These are phyloP conservation scores for Ibidorhyncha struthersii DNA, from an alignment of 2,113 vertebrate species.

Conservation along the genomic window DNA sequence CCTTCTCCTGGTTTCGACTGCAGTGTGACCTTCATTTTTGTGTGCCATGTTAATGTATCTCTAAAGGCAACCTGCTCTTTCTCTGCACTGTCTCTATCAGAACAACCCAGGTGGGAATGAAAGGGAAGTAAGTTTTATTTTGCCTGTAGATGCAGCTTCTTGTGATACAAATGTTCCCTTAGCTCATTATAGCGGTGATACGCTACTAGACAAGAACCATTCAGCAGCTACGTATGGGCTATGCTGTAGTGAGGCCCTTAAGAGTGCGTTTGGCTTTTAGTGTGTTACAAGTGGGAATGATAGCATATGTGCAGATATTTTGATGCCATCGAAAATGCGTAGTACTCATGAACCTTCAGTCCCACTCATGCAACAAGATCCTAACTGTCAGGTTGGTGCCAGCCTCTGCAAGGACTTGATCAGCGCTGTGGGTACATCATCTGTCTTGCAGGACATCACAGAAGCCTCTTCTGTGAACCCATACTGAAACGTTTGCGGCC, in stretches of 20 bases:
- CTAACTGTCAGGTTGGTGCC: not conserved
- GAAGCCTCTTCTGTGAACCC: not conserved
- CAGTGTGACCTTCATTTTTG: not conserved
- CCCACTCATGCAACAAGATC: not conserved
- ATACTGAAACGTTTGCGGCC: not conserved
- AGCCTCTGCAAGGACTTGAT: fast-evolving
- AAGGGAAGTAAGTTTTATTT: not conserved
- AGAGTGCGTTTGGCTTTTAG: not conserved
- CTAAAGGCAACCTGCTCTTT: not conserved
- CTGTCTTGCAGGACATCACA: not conserved
- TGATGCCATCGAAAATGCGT: not conserved
- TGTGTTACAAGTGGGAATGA: not conserved
- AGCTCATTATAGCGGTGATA: not conserved
- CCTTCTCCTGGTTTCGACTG: not conserved
- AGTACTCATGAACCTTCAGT: not conserved
- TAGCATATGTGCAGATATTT: not conserved
- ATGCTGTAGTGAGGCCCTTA: not conserved
- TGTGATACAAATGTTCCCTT: not conserved
- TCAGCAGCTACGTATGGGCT: not conserved
- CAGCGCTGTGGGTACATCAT: fast-evolving
- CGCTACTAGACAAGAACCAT: not conserved
- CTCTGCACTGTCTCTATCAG: not conserved
- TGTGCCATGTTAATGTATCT: not conserved
- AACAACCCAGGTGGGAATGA: not conserved
- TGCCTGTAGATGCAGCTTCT: not conserved